Evolutionary conservation across 1,140 invertebrate genomes (phyloP).

Genomic region (Subanguina moxae): DNA sequence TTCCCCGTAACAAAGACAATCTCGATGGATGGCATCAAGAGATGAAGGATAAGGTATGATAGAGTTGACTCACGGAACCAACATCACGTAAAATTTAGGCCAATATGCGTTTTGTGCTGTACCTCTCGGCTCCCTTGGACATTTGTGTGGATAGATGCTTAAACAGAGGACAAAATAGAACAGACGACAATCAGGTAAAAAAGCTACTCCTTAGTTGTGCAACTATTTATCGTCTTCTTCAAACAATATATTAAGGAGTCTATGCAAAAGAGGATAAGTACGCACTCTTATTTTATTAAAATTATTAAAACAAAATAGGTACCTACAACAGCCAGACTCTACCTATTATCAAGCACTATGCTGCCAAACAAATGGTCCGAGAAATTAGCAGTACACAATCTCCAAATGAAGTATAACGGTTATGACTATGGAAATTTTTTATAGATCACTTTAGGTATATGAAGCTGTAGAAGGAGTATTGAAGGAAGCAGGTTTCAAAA

Average conservation of each 20-base stretch:
- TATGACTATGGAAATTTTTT: not conserved
- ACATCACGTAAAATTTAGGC: too few relatives aligned
- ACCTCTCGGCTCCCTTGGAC: slow-evolving; percentile 83
- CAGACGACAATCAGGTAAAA: slow-evolving; percentile 78
- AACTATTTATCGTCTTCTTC: not conserved
- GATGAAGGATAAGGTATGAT: slow-evolving; percentile 74
- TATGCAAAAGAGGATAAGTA: slow-evolving; percentile 79
- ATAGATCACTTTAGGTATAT: not conserved
- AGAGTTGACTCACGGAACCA: too few relatives aligned
- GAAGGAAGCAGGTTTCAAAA: not conserved
- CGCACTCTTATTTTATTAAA: too few relatives aligned
- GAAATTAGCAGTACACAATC: slow-evolving; percentile 72
- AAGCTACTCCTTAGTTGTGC: not conserved
- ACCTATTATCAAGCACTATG: slow-evolving; percentile 86
- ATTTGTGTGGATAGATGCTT: slow-evolving; percentile 79
- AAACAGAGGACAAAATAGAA: slow-evolving; percentile 80
- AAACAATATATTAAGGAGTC: slow-evolving; percentile 66
- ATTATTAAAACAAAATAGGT: too few relatives aligned
- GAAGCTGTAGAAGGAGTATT: not conserved
- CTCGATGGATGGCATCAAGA: slow-evolving; percentile 84
- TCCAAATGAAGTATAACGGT: slow-evolving; percentile 67
- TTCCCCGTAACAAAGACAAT: slow-evolving; percentile 94
- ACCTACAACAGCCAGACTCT: slow-evolving; percentile 85
- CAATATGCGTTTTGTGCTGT: slow-evolving; percentile 80
- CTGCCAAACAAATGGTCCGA: slow-evolving; percentile 70